A percentile compares a stretch with the other conserved stretches of the same genome.
Conservation (phyloP, 2,113 vertebrate genomes). For the Xenopus borealis region DNA sequence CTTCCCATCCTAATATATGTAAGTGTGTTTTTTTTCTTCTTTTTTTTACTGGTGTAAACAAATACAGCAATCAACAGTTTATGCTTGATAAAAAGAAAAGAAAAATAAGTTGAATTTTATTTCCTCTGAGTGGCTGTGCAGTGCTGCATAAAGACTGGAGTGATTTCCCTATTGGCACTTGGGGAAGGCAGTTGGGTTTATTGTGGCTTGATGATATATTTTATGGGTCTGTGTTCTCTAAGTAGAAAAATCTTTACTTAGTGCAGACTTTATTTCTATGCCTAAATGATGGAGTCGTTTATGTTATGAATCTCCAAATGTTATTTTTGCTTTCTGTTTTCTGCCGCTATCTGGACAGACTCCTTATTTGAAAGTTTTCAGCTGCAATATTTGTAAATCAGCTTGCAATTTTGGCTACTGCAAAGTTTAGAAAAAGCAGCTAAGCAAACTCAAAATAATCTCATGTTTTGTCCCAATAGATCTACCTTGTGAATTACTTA, state of each 20-base stretch:
- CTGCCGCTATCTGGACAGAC: slow-evolving; percentile 18
- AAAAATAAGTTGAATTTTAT: slow-evolving; percentile 10
- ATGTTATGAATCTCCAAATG: slow-evolving; percentile 16
- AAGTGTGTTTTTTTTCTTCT: background rate
- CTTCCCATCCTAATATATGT: background rate
- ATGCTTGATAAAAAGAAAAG: slow-evolving; percentile 17
- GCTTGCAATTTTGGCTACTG: slow-evolving; percentile 43
- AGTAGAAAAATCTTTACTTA: slow-evolving; percentile 29
- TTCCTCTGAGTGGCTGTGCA: slow-evolving; percentile 28
- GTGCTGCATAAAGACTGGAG: slow-evolving; percentile 25
- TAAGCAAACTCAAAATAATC: slow-evolving; percentile 33
- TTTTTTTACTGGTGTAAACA: background rate
- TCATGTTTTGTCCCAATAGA: slow-evolving; percentile 41
- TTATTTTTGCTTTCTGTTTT: slow-evolving; percentile 21
- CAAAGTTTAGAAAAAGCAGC: slow-evolving; percentile 22
- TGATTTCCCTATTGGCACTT: slow-evolving; percentile 43
- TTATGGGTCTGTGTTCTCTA: slow-evolving; percentile 38
- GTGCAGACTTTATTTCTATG: slow-evolving; percentile 31
- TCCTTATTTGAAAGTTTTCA: slow-evolving; percentile 44
- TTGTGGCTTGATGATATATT: slow-evolving; percentile 39
- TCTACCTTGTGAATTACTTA: slow-evolving; percentile 44
- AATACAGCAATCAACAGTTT: background rate
- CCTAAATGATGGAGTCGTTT: slow-evolving; percentile 23
- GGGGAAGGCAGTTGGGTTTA: slow-evolving; percentile 35
- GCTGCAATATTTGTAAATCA: slow-evolving; percentile 42